A percentile compares a stretch with the other conserved stretches of the same genome.
Evolutionary conservation across 2,113 vertebrate genomes (phyloP).

Genomic region (Catagonus wagneri): DNA sequence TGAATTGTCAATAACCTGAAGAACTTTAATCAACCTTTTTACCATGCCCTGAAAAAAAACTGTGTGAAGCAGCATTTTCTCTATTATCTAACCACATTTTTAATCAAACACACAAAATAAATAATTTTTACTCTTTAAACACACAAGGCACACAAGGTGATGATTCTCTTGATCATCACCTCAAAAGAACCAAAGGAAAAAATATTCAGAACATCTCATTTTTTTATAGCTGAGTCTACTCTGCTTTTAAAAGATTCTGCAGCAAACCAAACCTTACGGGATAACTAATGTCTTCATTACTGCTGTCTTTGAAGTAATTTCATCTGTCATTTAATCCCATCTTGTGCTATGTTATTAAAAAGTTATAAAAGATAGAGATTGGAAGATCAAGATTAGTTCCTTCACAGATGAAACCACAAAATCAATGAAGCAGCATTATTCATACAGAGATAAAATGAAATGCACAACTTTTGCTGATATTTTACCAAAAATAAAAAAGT

Average conservation of each 20-base stretch:
- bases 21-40: background rate
- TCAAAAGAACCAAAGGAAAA: constrained; percentile 35
- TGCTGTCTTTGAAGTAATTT: constrained; percentile 59
- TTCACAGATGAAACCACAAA: constrained; percentile 73
- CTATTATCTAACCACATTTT: constrained; percentile 30
- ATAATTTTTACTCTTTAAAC: background rate
- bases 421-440: constrained; percentile 63
- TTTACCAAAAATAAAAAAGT: background rate
- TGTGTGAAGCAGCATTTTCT: background rate
- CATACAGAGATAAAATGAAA: constrained; percentile 53
- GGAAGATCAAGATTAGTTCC: constrained; percentile 57
- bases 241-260: constrained; percentile 23
- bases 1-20: constrained; percentile 11
- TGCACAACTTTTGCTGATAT: constrained; percentile 28
- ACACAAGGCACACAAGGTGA: background rate
- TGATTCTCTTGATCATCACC: background rate
- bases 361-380: constrained; percentile 57
- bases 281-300: constrained; percentile 50
- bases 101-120: constrained; percentile 1
- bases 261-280: background rate
- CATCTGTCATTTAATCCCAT: constrained; percentile 49
- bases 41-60: background rate
- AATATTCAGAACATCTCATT: constrained; percentile 9
- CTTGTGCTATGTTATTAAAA: constrained; percentile 62
- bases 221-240: constrained; percentile 48